Evolutionary conservation across 2,113 vertebrate species (phyloP), one percentile per base, ranked within the genome.

Genomic region (Hippocampus mohnikei): DNA sequence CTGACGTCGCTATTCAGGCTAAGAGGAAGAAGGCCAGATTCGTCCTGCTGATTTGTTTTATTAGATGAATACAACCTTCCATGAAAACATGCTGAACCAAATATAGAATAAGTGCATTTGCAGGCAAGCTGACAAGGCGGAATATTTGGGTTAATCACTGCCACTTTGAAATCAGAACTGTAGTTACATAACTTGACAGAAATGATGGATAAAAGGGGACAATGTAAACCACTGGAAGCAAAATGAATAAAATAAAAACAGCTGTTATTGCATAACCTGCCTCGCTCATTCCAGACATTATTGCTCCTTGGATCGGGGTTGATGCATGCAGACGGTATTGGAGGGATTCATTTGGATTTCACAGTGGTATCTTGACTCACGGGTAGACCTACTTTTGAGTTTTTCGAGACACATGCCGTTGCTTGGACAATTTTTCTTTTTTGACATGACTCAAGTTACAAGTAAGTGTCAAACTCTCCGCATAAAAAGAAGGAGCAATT

Each of bases 1-100:
- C 75, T 81, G 79, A 83, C 79, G 81, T 62, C 72, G 71, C 74
- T 55, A 40, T 71, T 60, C 42, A 60, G 58, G 16, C 70, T 80
- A 33, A 67, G 44, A 73, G 63, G 67, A 55, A 77, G 71, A 80
- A 69, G 63, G 71, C 78, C 72, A 70, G 44, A 75, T 56, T 23
- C 52, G 52, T 74, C 73, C 25, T 59, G 8, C 50, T 68, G 37
- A 62, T 75, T 72, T 64, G 50, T 65, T 65, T 65, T 65, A 65
- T 65, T 65, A 13, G 2, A 65, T 27, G 63, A 65, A 5, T 46
- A 65, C 42, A 25, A 25, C 42, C 42, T 65, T 48, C 40, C 40
- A 23, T 44, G 37, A 64, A 64, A 64, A 64, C 37, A 23, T 42
- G 3, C n/a, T 25, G 21, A 65, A 46, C 41, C 62, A 64, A 40